Conservation (phyloP, 2,113 vertebrate species). For the Parotia lawesii region DNA sequence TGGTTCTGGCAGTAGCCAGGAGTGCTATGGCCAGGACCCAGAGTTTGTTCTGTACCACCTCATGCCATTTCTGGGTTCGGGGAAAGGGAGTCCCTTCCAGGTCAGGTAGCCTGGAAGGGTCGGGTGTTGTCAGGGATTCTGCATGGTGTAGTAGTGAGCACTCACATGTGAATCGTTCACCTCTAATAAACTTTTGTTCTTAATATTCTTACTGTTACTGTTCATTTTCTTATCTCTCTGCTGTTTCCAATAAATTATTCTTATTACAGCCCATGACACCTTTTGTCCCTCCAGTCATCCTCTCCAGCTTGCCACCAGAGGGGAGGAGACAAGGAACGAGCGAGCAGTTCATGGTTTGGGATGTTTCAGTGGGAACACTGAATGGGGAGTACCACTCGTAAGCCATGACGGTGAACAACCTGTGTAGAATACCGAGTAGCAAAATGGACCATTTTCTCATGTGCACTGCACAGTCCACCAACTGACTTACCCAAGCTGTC, state of each 20-base stretch:
- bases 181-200: background rate
- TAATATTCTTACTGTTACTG: background rate
- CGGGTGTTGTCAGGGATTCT: background rate
- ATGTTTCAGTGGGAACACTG: background rate
- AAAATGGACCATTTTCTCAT: background rate
- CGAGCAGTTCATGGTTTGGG: background rate
- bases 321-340: background rate
- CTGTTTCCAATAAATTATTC: background rate
- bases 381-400: background rate
- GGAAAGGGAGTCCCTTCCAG: background rate
- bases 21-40: background rate
- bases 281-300: background rate
- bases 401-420: background rate
- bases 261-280: background rate
- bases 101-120: background rate
- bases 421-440: background rate
- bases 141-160: accelerated
- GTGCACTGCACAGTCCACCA: background rate
- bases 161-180: accelerated
- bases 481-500: background rate
- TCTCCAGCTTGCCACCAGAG: background rate
- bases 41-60: background rate
- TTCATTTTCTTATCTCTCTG: background rate
- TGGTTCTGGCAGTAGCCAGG: background rate
- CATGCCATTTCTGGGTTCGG: background rate